Percentiles rank a stretch among this genome's conserved stretches.
These are phyloP conservation scores for Panagrolaimus sp. DNA, from an alignment of 1,140 invertebrate genomes.

Conservation along the genomic window DNA sequence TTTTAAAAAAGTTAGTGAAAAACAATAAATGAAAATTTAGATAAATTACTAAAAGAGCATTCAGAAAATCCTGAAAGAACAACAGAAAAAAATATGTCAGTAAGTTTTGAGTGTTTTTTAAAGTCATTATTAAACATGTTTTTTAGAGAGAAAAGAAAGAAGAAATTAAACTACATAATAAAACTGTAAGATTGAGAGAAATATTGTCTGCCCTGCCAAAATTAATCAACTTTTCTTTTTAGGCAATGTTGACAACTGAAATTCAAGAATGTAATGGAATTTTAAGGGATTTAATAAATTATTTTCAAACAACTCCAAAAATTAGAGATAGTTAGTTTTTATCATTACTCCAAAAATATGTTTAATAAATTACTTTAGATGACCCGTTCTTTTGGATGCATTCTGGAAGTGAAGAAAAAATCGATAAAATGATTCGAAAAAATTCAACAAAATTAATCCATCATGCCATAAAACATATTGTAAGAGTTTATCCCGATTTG, in stretches of 20 bases:
- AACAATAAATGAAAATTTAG: background rate
- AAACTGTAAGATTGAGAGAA: background rate
- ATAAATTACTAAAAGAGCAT: background rate
- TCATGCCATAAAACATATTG: constrained; percentile 29
- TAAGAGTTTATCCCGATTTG: constrained; percentile 32
- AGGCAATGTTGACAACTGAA: constrained; percentile 10
- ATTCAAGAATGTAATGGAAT: constrained; percentile 17
- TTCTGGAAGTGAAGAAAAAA: constrained; percentile 35
- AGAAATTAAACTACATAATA: background rate
- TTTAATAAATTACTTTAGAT: constrained; percentile 13
- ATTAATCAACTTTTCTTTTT: too few relatives aligned
- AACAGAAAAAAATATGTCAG: background rate
- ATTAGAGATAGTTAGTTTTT: constrained; percentile 18
- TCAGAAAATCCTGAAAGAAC: background rate
- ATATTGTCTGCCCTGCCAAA: too few relatives aligned
- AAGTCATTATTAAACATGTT: background rate
- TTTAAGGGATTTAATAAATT: constrained; percentile 32
- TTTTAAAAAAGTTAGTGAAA: background rate
- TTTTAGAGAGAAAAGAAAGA: constrained; percentile 7
- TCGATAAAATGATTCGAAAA: constrained; percentile 34
- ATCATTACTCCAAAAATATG: background rate
- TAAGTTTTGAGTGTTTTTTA: background rate
- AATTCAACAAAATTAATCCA: constrained; percentile 30
- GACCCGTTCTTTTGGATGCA: constrained; percentile 36
- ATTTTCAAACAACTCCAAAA: constrained; percentile 34